Evolutionary conservation across 2,888 invertebrate species (phyloP), one percentile per base, ranked within the genome.

Genomic region (Branchipolynoe longqiensis): DNA sequence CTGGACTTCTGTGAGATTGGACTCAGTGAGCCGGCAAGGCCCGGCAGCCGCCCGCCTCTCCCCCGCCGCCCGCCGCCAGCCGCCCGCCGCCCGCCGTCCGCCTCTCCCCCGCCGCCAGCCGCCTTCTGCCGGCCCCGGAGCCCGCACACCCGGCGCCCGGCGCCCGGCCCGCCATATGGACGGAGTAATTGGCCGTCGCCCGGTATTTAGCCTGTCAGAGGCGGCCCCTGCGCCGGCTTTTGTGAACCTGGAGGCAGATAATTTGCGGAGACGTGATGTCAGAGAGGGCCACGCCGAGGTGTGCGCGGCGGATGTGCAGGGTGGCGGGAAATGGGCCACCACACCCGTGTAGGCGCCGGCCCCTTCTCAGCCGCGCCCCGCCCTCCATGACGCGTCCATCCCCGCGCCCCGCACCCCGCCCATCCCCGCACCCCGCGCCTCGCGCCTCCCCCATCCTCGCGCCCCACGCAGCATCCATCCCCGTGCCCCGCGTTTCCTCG

Each of bases 171-270:
- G 78, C 78, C 78, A 78, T 78, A 78, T 78, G 78, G 78, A 78
- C 28, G 54, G 78, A 41, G 48, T 78, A 78, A 78, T 78, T 78
- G 54, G 48, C n/a, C 48, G 31, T n/a, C 48, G 3, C 25, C 78
- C 18, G 78, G 78, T 78, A 41, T 78, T 78, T 78, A 78, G 54
- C n/a, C 78, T 78, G 78, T 78, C 78, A 78, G 41, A 78, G 48
- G n/a, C 41, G 48, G 25, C 25, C 48, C 6, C 28, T 14, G 78
- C 3, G 48, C 48, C 25, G 12, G 78, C 78, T 54, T 28, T 54
- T 48, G 54, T 78, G 78, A 78, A 18, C 25, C 48, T 28, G 28
- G 41, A 3, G 28, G 1, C 25, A 31, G 78, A 78, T 78, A 78
- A 78, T 78, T 12, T 25, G 48, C 48, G 4, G 41, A 54, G 78